Base-by-base conservation (phyloP, 2,888 invertebrate genomes). In the Proisotoma minuta region DNA sequence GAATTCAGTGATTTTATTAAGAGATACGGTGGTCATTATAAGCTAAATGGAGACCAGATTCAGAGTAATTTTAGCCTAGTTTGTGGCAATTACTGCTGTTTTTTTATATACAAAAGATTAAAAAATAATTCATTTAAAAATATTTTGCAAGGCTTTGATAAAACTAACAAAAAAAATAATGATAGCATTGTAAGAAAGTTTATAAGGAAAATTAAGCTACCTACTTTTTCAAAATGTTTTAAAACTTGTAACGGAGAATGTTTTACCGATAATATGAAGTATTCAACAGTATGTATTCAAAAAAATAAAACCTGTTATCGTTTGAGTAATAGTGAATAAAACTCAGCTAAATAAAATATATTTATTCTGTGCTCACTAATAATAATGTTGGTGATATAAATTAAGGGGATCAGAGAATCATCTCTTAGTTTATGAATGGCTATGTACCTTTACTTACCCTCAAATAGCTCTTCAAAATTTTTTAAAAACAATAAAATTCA, bases 141-240 rank as follows among this genome's bases (percentile, higher is more conserved):
- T 5, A 27, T 51, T 5, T 10, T 51, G 4, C n/a, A 43, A 26
- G 8, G 28, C 27, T 27, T 51, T 8, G 12, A 51, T 18, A 24
- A 4, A 18, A 27, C 24, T 24, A n/a, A 51, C n/a, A 24, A 4
- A 27, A 4, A 27, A 5, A n/a, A 4, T 15, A 51, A 51, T 51
- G 51, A 51, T 24, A 8, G 4, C 4, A 27, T 4, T 12, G 51
- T 51, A 26, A 27, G 12, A 26, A 51, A 27, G 8, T 20, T 49
- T 49, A 22, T 51, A 15, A 51, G n/a, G 5, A 51, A 51, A 27
- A 24, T 49, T 15, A 27, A 51, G 28, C 28, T 51, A 27, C 51
- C 51, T 5, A 51, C 3, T 2, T 51, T 51, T 51, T 24, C 51
- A 5, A 23, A 49, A 27, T 51, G 51, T 51, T 12, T 12, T 24